These are phyloP conservation scores for Rotaria magnacalcarata DNA, from an alignment of 2,888 invertebrate species.

Conservation along the genomic window DNA sequence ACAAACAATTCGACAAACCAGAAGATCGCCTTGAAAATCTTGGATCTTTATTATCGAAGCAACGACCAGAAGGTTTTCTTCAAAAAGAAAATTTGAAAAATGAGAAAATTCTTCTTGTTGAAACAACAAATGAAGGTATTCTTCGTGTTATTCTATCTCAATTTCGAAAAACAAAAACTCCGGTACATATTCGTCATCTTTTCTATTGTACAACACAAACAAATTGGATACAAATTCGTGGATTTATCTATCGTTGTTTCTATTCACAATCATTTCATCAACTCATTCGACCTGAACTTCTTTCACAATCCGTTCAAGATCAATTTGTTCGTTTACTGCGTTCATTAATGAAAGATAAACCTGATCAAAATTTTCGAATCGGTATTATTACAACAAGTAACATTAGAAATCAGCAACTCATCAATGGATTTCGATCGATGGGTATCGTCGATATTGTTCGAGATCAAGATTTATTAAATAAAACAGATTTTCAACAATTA, in stretches of 20 bases:
- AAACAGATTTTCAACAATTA: background rate
- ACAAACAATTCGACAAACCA: background rate
- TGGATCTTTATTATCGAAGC: background rate
- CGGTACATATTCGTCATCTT: background rate
- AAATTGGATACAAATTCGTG: slow-evolving; percentile 1
- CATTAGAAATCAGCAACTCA: background rate
- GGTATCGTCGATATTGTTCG: background rate
- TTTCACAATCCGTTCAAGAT: background rate
- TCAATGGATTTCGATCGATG: background rate
- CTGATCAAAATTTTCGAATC: background rate
- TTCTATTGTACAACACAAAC: slow-evolving; percentile 4
- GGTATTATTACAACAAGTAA: background rate
- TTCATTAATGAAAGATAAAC: background rate
- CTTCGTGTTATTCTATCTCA: background rate
- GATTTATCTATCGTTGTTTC: slow-evolving; percentile 27
- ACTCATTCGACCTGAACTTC: slow-evolving; percentile 8
- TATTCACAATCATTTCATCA: slow-evolving; percentile 6
- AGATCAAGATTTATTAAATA: background rate
- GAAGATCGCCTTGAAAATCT: slow-evolving; percentile 14
- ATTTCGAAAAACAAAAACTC: background rate
- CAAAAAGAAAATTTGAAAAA: background rate
- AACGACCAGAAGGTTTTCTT: background rate
- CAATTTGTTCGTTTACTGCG: background rate
- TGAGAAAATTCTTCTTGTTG: background rate
- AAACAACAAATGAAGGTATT: slow-evolving; percentile 26